These are phyloP conservation scores for Aproaerema taeniolella DNA, from an alignment of 2,888 invertebrate genomes.

Conservation along the genomic window DNA sequence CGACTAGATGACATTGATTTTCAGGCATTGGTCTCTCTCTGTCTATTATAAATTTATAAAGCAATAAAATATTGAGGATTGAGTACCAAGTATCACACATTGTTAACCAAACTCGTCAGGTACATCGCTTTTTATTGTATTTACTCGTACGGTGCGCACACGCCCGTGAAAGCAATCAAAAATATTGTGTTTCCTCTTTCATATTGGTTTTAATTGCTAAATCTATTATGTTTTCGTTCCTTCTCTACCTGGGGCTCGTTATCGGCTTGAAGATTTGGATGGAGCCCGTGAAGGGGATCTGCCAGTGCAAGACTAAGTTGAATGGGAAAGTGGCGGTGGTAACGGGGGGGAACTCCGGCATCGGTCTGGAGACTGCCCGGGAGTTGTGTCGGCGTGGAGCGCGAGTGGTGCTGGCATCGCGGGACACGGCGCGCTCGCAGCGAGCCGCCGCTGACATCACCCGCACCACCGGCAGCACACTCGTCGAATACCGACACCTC, in stretches of 20 bases:
- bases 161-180: neutral
- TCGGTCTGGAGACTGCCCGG: slow-evolving; percentile 86
- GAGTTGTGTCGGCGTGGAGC: slow-evolving; percentile 85
- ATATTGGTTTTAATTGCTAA: too few species aligned
- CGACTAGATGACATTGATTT: too few species aligned
- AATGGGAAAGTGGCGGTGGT: slow-evolving; percentile 81
- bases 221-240: too few species aligned
- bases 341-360: slow-evolving; percentile 90
- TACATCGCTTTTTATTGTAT: too few species aligned
- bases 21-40: too few species aligned
- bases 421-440: slow-evolving; percentile 83
- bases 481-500: slow-evolving; percentile 76
- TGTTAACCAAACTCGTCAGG: too few species aligned
- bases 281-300: slow-evolving; percentile 35
- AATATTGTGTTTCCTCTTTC: too few species aligned
- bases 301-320: slow-evolving; percentile 41
- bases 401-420: slow-evolving; percentile 84
- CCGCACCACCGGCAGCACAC: slow-evolving; percentile 81
- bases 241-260: too few species aligned
- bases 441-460: slow-evolving; percentile 82
- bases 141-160: too few species aligned
- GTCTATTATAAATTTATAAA: too few species aligned
- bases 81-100: too few species aligned
- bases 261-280: slow-evolving; percentile 26
- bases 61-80: too few species aligned